phyloP scores from a whole-genome alignment of 2,113 vertebrate species.

The Nycticebus coucang region DNA sequence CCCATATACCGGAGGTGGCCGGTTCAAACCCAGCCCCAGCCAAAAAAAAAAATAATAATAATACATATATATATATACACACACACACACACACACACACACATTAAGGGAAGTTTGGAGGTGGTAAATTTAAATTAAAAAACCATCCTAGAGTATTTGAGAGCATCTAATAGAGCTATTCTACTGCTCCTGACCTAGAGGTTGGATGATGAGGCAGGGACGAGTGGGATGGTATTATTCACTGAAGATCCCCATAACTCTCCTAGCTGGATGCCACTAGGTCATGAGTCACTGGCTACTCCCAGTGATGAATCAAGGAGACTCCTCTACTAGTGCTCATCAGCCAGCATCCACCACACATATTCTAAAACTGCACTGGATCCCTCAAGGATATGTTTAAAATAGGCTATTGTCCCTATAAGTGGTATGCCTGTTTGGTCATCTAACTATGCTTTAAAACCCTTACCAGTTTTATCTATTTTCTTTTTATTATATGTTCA shows the following conservation, averaged over 20 bases:
- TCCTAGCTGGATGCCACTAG: neutral
- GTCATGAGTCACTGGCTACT: neutral
- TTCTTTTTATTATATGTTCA: constrained; percentile 35
- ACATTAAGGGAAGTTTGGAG: neutral
- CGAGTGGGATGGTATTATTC: neutral
- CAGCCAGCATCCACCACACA: neutral
- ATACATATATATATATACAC: too few species aligned
- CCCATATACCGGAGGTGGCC: too few species aligned
- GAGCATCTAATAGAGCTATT: neutral
- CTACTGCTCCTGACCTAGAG: neutral
- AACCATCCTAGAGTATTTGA: constrained; percentile 3
- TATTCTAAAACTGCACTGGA: neutral
- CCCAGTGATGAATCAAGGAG: neutral
- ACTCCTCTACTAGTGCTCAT: neutral
- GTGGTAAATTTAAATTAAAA: constrained; percentile 27
- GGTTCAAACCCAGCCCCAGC: too few species aligned
- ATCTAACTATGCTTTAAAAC: constrained; percentile 36
- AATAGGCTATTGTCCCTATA: neutral
- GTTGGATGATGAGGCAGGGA: neutral
- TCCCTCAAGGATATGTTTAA: constrained; percentile 10
- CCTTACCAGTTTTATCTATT: neutral
- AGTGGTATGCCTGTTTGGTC: neutral
- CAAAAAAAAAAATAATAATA: too few species aligned
- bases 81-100: too few species aligned
- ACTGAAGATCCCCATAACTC: neutral